Base-by-base conservation (phyloP, 1,140 invertebrate species). In the Brachionus paranguensis region DNA sequence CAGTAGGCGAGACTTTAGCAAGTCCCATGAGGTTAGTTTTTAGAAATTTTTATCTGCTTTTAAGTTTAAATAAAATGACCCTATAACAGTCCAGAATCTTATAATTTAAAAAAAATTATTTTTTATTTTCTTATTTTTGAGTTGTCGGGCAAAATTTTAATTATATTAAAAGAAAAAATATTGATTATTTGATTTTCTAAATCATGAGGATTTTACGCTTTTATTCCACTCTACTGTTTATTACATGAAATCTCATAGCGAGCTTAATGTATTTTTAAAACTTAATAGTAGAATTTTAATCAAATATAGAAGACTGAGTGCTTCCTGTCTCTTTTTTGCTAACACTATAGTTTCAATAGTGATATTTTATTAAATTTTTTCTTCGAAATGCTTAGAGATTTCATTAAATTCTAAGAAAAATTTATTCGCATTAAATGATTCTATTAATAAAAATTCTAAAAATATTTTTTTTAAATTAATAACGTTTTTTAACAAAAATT, bases 11-110 rank as follows among this genome's bases (percentile, higher is more conserved):
- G 72, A 76, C 47, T 76, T 50, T n/a, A 76, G 72, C 43, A 76
- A 76, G 47, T 76, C 72, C 11, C 72, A 76, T 47, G 72, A 76
- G 72, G 72, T 76, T 47, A 76, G 72, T 76, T n/a, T 37, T 37
- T n/a, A n/a, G 17, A 33, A 11, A 70, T 70, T 70, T 70, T 37
- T 70, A 65, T 11, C 20, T n/a, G 17, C n/a, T 14, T 50, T n/a
- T 50, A n/a, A 50, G 11, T 50, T 0, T 50, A 50, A 50, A 50
- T 50, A 50, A 3, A 50, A 7, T n/a, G 33, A 0, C 33, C 33
- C 4, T 6, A 37, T 37, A 37, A 37, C 2, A 50, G 45, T 6
- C 45, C 45, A 50, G 3, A 50, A 7, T 50, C 45, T 37, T 37
- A 0, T 37, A 24, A 24, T 24, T 24, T 24, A 24, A 24, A n/a